These are phyloP conservation scores for Drosophila grimshawi DNA, from an alignment of 1,140 invertebrate genomes.

Conservation along the genomic window DNA sequence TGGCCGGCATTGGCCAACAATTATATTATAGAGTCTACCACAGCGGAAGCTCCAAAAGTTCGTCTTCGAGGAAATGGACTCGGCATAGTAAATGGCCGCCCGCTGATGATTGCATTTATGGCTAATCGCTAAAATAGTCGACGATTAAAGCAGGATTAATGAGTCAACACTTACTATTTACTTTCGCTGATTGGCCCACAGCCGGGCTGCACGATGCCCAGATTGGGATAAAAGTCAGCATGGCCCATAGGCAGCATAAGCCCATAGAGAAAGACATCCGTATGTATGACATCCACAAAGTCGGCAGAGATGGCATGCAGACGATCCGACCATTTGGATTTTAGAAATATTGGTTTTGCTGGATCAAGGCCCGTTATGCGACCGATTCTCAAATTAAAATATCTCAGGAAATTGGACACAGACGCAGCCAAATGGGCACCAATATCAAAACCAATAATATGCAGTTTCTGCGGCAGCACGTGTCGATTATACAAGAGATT, in stretches of 20 bases:
- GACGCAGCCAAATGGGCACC: slow-evolving; percentile 45
- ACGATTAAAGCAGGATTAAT: neutral
- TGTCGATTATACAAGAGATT: rapidly evolving
- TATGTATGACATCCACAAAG: slow-evolving; percentile 53
- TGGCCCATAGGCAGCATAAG: slow-evolving; percentile 38
- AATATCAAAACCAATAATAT: slow-evolving; percentile 45
- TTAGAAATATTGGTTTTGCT: slow-evolving; percentile 37
- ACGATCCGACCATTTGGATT: neutral
- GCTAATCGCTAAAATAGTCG: neutral
- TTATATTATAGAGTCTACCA: slow-evolving; percentile 10
- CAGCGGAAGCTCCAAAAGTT: slow-evolving; percentile 33
- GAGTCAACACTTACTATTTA: neutral
- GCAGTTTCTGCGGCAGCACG: slow-evolving; percentile 2
- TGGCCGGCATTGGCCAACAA: neutral
- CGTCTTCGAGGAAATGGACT: slow-evolving; percentile 13
- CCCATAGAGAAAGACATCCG: slow-evolving; percentile 45
- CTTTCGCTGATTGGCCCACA: slow-evolving; percentile 26
- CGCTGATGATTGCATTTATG: slow-evolving; percentile 44
- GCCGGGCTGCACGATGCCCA: slow-evolving; percentile 39
- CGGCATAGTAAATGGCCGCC: slow-evolving; percentile 38
- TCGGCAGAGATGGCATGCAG: slow-evolving; percentile 41
- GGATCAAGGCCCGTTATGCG: slow-evolving; percentile 54
- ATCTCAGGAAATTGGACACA: neutral
- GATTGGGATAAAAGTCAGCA: slow-evolving; percentile 51
- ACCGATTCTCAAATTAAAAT: neutral